Evolutionary conservation across 2,797 vertebrate genomes (phyloP).

Genomic region (Arremon aurantiirostris): DNA sequence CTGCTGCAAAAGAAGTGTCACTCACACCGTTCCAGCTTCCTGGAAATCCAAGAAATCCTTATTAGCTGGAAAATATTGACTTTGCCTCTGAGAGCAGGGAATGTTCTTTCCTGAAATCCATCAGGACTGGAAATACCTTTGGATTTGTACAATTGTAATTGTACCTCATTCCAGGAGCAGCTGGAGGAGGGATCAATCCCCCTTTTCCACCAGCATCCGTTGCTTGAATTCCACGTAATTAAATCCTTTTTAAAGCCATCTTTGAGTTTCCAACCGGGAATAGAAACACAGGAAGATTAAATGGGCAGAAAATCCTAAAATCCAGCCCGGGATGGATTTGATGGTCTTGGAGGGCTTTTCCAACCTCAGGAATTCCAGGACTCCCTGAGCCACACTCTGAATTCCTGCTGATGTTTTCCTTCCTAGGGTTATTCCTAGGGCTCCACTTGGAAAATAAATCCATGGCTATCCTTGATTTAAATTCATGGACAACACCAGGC

Average conservation of each 20-base stretch:
- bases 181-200: background rate
- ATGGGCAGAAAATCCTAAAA: background rate
- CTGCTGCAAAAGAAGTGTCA: background rate
- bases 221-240: background rate
- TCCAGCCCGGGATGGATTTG: background rate
- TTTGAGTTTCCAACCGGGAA: background rate
- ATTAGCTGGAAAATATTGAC: background rate
- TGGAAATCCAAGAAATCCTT: background rate
- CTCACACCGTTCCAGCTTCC: background rate
- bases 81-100: background rate
- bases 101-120: background rate
- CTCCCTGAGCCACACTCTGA: rapidly evolving
- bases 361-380: background rate
- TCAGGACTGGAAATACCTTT: background rate
- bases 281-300: background rate
- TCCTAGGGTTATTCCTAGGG: background rate
- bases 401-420: background rate
- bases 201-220: background rate
- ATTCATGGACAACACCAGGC: background rate
- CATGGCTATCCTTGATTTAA: background rate
- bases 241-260: background rate
- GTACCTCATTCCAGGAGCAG: background rate
- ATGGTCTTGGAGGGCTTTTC: background rate
- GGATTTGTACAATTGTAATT: background rate
- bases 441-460: background rate